Conservation (phyloP, 1,140 invertebrate species). For the Protaetia brevitarsis region DNA sequence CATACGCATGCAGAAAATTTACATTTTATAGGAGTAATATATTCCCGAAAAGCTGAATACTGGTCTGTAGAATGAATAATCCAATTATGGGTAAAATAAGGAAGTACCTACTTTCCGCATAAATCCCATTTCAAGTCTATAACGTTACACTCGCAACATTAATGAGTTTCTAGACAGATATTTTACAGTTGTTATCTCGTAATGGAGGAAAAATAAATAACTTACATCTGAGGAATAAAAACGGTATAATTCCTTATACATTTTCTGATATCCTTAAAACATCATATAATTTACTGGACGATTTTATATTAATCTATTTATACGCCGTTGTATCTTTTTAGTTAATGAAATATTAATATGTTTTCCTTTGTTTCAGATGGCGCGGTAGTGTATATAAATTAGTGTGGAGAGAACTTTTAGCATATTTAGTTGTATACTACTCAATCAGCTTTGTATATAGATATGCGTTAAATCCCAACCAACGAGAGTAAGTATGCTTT, state of each 20-base stretch:
- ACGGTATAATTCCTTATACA: too few species aligned
- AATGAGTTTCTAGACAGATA: not conserved
- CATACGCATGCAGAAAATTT: too few species aligned
- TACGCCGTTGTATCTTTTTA: too few species aligned
- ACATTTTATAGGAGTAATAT: too few species aligned
- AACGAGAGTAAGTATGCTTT: slow-evolving; percentile 70
- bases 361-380: slow-evolving; percentile 75
- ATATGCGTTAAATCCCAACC: slow-evolving; percentile 74
- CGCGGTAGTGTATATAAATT: slow-evolving; percentile 96
- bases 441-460: slow-evolving; percentile 86
- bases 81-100: not conserved
- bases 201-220: too few species aligned
- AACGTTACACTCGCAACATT: not conserved
- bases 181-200: too few species aligned
- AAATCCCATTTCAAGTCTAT: not conserved
- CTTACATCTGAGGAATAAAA: too few species aligned
- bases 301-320: too few species aligned
- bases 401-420: slow-evolving; percentile 89
- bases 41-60: too few species aligned
- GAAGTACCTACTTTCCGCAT: not conserved
- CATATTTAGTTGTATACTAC: slow-evolving; percentile 84
- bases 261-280: too few species aligned
- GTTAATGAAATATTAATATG: not conserved
- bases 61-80: too few species aligned
- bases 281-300: too few species aligned